Base-by-base conservation (phyloP, 23 tunicate genomes). In the Oikopleura albicans region DNA sequence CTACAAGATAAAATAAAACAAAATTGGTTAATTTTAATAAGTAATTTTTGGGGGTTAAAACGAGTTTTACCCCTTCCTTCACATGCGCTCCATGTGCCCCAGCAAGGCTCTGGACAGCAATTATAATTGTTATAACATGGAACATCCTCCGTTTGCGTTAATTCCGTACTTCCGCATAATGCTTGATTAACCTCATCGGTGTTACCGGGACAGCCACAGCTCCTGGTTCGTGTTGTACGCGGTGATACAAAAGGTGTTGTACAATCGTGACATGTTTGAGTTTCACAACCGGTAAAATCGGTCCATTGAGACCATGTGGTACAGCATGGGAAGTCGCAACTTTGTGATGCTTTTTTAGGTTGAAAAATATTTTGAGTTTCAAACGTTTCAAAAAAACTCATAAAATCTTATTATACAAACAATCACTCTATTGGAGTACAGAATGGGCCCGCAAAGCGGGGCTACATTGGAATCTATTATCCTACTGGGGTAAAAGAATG, bases 41-140 rank as follows among this genome's bases (percentile, higher is more conserved):
- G n/a, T n/a, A n/a, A n/a, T n/a, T 49, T 49, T 49, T 49, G 63
- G 63, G 63, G 63, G 63, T 49, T n/a, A n/a, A n/a, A n/a, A n/a
- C n/a, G n/a, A n/a, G n/a, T n/a, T n/a, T n/a, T n/a, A n/a, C n/a
- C 16, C 22, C 22, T 49, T 49, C 63, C 63, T 49, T 49, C 63
- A 22, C 63, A 49, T 8, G 63, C 63, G 63, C 63, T 49, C 63
- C 63, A 49, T 49, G 12, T 22, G 22, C 16, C 12, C 63, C 63
- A 49, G 22, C 63, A 49, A 49, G 63, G 12, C 22, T 49, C 16
- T 49, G 63, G 63, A 49, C 63, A 49, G 63, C 63, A 49, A 8
- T 12, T 49, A 8, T 12, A 22, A 8, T 12, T 22, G 22, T 49
- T 49, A 49, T 49, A 49, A 49, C 63, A 49, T 8, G 63, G 16